phyloP scores from a whole-genome alignment of 2,113 vertebrate species.

The Saccopteryx leptura region DNA sequence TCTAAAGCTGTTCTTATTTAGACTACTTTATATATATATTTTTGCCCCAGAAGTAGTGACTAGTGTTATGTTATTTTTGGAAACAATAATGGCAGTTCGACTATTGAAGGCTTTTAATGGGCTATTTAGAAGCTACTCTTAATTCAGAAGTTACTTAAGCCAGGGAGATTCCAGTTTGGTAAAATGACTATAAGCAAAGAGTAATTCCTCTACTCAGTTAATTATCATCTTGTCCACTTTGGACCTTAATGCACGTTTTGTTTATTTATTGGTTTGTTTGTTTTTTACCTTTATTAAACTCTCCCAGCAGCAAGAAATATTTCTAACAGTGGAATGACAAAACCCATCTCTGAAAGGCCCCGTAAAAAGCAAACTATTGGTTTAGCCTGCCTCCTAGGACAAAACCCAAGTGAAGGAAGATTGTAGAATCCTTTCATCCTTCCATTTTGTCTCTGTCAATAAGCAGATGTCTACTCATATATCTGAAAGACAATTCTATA shows the following conservation, averaged over 20 bases:
- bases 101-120: conserved; percentile 36
- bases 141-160: conserved; percentile 52
- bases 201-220: conserved; percentile 51
- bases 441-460: not conserved
- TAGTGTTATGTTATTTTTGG: not conserved
- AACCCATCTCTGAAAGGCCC: conserved; percentile 49
- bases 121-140: conserved; percentile 61
- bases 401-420: not conserved
- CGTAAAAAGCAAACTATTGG: not conserved
- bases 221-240: conserved; percentile 54
- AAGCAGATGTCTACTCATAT: not conserved
- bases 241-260: not conserved
- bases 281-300: conserved; percentile 53
- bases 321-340: conserved; percentile 56
- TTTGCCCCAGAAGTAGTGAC: not conserved
- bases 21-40: not conserved
- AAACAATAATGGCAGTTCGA: conserved; percentile 42
- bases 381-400: conserved; percentile 45
- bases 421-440: not conserved
- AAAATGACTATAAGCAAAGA: conserved; percentile 18
- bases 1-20: conserved; percentile 6
- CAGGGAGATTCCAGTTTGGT: conserved; percentile 45
- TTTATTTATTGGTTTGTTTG: not conserved
- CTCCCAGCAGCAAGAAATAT: conserved; percentile 18
- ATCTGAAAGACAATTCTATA: not conserved